Evolutionary conservation across 1,140 invertebrate genomes (phyloP).

Genomic region (Fragariocoptes setiger): DNA sequence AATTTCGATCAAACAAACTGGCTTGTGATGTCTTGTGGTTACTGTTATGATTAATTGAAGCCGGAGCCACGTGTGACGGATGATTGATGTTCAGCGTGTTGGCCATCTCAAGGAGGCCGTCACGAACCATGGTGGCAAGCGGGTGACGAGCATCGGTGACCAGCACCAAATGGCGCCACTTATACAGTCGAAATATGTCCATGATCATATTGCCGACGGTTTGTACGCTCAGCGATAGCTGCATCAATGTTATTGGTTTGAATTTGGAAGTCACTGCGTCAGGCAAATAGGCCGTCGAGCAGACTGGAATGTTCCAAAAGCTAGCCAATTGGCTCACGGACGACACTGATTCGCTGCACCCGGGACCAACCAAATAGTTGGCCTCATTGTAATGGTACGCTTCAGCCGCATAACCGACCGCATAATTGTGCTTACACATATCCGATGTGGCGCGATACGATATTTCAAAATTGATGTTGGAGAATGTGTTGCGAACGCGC

Average conservation of each 20-base stretch:
- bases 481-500: neutral
- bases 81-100: neutral
- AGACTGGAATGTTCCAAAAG: neutral
- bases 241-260: neutral
- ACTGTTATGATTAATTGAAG: too few relatives aligned
- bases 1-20: too few relatives aligned
- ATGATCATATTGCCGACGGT: neutral
- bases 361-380: neutral
- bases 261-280: neutral
- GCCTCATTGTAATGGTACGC: neutral
- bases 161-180: slow-evolving; percentile 3
- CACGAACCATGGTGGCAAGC: neutral
- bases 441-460: neutral
- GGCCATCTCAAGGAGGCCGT: neutral
- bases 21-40: too few relatives aligned
- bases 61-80: too few relatives aligned
- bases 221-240: neutral
- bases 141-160: neutral
- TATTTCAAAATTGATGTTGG: neutral
- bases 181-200: neutral
- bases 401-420: neutral
- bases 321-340: neutral
- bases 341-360: neutral
- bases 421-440: neutral
- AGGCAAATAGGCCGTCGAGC: neutral